Base-by-base conservation (phyloP, 2,888 invertebrate genomes). In the Stictocephala bisonia region DNA sequence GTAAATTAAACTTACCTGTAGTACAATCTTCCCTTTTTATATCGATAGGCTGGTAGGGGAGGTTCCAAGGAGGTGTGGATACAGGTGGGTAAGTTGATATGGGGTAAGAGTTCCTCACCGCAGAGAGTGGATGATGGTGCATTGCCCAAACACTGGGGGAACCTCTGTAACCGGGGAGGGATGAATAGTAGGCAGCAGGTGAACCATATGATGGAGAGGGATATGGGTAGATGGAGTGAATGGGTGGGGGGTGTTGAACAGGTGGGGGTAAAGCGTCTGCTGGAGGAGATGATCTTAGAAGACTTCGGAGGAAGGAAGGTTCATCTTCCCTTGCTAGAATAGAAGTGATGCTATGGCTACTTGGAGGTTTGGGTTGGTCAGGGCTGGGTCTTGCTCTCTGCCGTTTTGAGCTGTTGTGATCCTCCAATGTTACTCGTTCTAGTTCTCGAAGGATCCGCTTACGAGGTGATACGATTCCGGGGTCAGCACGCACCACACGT, bases 311-410 rank as follows among this genome's bases (percentile, higher is more conserved):
- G 74, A 82, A 81, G 18, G 81, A 81, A 2, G 80, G 79, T 60
- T 81, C 81, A 44, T 79, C 78, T 40, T 80, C 87, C 77, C 90
- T 90, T 74, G 92, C 91, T 80, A 94, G 86, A 82, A 94, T 86
- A 77, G 94, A 93, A 82, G 93, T 93, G 83, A 94, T 94, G 86
- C 94, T 94, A 85, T 94, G 94, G 83, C 91, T 93, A 84, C 92
- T 90, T 56, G 75, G 26, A 51, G 73, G 73, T 18, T 60, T 68
- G 4, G 35, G 24, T n/a, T 40, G 40, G 22, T 70, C 73, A 4
- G 76, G 81, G 79, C 70, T 70, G n/a, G 76, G 82, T 81, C 74
- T 85, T 83, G 82, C 86, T 83, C 79, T 85, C 75, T 79, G 86
- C 83, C 69, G 85, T 84, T 81, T 82, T 48, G 89, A 88, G 79